Conservation (phyloP, 1,140 invertebrate species). For the Leptinotarsa lineolata region DNA sequence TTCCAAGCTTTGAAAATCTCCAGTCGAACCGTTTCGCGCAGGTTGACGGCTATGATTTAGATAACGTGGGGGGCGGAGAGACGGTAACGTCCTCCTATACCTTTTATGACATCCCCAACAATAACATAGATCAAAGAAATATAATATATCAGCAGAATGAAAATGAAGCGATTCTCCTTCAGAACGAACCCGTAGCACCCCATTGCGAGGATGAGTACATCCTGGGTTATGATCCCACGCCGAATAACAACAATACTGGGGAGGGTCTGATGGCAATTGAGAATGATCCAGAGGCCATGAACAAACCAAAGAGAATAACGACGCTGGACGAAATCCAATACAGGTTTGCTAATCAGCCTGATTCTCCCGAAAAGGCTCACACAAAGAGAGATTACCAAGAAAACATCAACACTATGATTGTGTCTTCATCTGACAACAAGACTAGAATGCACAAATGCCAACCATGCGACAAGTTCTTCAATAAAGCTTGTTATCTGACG, state of each 20-base stretch:
- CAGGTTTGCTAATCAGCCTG: slow-evolving; percentile 34
- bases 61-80: slow-evolving; percentile 75
- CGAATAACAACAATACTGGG: slow-evolving; percentile 40
- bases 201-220: slow-evolving; percentile 24
- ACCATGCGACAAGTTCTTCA: slow-evolving; percentile 83
- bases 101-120: slow-evolving; percentile 40
- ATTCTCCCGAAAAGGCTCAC: slow-evolving; percentile 46
- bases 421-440: slow-evolving; percentile 38
- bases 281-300: slow-evolving; percentile 27
- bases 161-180: slow-evolving; percentile 25
- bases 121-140: slow-evolving; percentile 27
- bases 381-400: slow-evolving; percentile 51
- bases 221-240: slow-evolving; percentile 26
- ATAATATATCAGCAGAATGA: slow-evolving; percentile 35
- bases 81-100: slow-evolving; percentile 61
- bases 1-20: slow-evolving; percentile 69
- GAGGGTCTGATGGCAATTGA: slow-evolving; percentile 17
- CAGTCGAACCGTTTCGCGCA: slow-evolving; percentile 63
- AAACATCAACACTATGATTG: slow-evolving; percentile 40
- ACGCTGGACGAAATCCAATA: slow-evolving; percentile 37
- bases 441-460: slow-evolving; percentile 69
- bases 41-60: slow-evolving; percentile 58
- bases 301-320: slow-evolving; percentile 34
- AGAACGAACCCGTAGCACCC: neutral
- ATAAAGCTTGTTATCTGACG: slow-evolving; percentile 83